A percentile compares a stretch with the other conserved stretches of the same genome.
These are phyloP conservation scores for Euwallacea fornicatus DNA, from an alignment of 1,140 invertebrate genomes.

Conservation along the genomic window DNA sequence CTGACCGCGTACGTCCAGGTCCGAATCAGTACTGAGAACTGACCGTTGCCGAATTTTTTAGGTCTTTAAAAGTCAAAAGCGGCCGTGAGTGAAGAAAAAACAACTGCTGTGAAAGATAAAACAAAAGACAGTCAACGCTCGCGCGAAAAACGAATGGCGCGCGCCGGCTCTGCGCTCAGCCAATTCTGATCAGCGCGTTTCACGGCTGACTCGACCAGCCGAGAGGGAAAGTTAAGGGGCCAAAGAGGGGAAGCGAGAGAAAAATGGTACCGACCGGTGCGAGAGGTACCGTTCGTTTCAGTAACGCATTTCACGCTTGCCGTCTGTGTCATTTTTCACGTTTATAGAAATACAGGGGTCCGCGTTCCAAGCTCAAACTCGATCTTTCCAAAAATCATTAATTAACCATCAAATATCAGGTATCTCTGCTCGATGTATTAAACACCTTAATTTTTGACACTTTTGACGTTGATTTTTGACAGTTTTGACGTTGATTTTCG, in stretches of 20 bases:
- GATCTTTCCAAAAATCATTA: too few relatives aligned
- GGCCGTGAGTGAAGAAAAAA: conserved; percentile 12
- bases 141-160: conserved; percentile 25
- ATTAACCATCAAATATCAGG: too few relatives aligned
- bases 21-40: conserved; percentile 16
- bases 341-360: too few relatives aligned
- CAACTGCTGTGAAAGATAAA: conserved; percentile 14
- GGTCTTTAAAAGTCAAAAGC: conserved; percentile 8
- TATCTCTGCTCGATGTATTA: too few relatives aligned
- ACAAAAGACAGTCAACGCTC: conserved; percentile 4
- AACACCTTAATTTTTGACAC: too few relatives aligned
- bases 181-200: conserved; percentile 13
- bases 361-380: too few relatives aligned
- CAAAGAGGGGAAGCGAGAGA: neutral
- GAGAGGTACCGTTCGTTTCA: too few relatives aligned
- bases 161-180: conserved; percentile 21
- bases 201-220: conserved; percentile 9
- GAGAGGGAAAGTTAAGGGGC: conserved; percentile 28
- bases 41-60: conserved; percentile 4
- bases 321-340: too few relatives aligned
- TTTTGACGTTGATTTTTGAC: too few relatives aligned
- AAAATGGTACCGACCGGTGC: too few relatives aligned
- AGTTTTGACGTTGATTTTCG: too few relatives aligned
- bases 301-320: too few relatives aligned
- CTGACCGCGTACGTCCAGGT: conserved; percentile 21